phyloP scores from a whole-genome alignment of 2,888 invertebrate genomes.

The Morpho helenor region DNA sequence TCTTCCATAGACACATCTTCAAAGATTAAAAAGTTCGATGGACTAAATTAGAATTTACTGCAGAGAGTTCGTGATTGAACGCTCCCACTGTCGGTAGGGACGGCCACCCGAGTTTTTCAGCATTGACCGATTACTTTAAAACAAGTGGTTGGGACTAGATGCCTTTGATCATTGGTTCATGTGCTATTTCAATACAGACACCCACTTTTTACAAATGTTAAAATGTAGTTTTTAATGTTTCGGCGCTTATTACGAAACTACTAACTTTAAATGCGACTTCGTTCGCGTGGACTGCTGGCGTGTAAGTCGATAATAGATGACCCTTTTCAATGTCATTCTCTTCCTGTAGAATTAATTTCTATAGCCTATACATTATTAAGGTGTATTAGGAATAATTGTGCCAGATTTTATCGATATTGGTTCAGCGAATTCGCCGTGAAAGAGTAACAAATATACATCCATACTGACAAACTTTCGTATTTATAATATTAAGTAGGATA shows the following conservation, averaged over 20 bases:
- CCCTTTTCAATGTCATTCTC: too few species aligned
- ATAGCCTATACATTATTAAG: too few species aligned
- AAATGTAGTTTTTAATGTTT: background rate
- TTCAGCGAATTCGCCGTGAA: too few species aligned
- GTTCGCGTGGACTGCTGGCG: too few species aligned
- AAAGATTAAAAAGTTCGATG: constrained; percentile 9
- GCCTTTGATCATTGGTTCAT: constrained; percentile 43
- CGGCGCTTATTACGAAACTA: background rate
- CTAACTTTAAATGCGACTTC: too few species aligned
- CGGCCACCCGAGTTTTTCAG: constrained; percentile 13
- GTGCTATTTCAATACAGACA: background rate
- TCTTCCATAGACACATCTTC: background rate
- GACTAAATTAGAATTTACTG: constrained; percentile 31
- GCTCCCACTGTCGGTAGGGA: constrained; percentile 16
- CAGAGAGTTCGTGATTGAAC: constrained; percentile 24
- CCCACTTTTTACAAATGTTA: background rate
- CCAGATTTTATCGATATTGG: too few species aligned
- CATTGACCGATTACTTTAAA: constrained; percentile 15
- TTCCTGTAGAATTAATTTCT: too few species aligned
- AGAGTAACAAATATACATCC: too few species aligned
- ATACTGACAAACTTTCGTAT: too few species aligned
- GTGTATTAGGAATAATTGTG: too few species aligned
- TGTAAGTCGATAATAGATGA: too few species aligned
- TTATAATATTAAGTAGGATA: too few species aligned
- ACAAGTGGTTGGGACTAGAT: constrained; percentile 23